Evolutionary conservation across 2,113 vertebrate species (phyloP).

Genomic region (Electrona antarctica): DNA sequence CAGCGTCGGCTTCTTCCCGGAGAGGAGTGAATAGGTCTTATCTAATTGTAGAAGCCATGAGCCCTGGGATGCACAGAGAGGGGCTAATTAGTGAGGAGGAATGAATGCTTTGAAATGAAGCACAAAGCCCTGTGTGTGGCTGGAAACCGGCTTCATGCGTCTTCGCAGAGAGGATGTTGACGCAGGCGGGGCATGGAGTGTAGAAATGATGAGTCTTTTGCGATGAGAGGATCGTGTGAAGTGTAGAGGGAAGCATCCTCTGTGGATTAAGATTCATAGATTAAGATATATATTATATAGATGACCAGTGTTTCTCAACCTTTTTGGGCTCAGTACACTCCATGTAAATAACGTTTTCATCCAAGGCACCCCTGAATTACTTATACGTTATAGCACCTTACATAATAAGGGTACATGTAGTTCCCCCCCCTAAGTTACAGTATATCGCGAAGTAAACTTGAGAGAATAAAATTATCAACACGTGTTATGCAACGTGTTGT

Average conservation of each 20-base stretch:
- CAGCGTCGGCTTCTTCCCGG: slow-evolving; percentile 40
- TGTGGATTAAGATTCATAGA: slow-evolving; percentile 18
- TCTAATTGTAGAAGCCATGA: slow-evolving; percentile 71
- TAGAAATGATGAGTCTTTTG: slow-evolving; percentile 47
- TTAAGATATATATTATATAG: background rate
- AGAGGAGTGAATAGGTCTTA: slow-evolving; percentile 65
- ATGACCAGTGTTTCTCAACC: no score
- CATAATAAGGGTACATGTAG: no score
- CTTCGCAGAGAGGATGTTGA: slow-evolving; percentile 21
- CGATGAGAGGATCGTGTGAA: slow-evolving; percentile 20
- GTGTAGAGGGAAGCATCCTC: slow-evolving; percentile 15
- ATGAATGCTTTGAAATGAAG: slow-evolving; percentile 74
- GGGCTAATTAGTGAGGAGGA: slow-evolving; percentile 72
- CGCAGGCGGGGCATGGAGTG: slow-evolving; percentile 28
- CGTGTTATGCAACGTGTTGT: no score
- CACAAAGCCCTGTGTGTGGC: slow-evolving; percentile 63
- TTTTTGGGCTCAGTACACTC: no score
- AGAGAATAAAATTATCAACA: no score
- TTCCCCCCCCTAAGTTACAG: no score
- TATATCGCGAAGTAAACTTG: no score
- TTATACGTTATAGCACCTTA: no score
- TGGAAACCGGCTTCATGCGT: slow-evolving; percentile 46
- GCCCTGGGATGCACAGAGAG: slow-evolving; percentile 64
- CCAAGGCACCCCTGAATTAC: no score
- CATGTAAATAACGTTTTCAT: no score